Evolutionary conservation across 1,140 invertebrate genomes (phyloP), one percentile per base, ranked within the genome.

Genomic region (Scaptodrosophila lebanonensis): DNA sequence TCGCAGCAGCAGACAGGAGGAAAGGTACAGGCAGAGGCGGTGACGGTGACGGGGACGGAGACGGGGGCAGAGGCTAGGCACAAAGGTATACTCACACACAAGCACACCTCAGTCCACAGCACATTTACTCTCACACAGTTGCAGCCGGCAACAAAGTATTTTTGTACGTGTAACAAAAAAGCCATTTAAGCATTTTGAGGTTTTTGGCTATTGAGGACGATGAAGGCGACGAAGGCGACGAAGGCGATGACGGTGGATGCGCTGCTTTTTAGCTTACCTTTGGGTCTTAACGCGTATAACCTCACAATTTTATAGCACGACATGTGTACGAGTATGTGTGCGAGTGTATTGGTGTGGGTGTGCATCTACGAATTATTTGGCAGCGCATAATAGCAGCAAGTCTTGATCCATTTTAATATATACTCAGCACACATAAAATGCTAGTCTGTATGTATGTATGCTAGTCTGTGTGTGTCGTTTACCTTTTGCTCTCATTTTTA

Each of bases 101-200:
- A 39, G 27, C 42, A 48, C 30, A 47, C 29, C 15, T 25, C 48
- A 15, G 15, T 6, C 9, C 9, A 11, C 33, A 47, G 30, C 13
- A n/a, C 29, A 17, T 9, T 8, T 15, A 29, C 20, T 16, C 25
- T 11, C 20, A 16, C 18, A 43, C 30, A 47, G 66, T 6, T 9
- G 9, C 27, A n/a, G n/a, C n/a, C 62, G 75, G 76, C 71, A 82
- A 82, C 75, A 82, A 82, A 82, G 75, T 82, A 82, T 82, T 82
- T 82, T 82, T 57, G 70, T 82, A 82, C 75, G 75, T 82, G 75
- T 82, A 82, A 82, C 75, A 82, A 82, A 82, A 82, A 82, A 82
- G 75, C 75, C 75, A 82, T 82, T 82, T 82, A 82, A 82, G 75
- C 75, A 82, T 82, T 82, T 82, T 82, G 75, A 82, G 75, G 75